Base-by-base conservation (phyloP, 2,797 vertebrate genomes). In the Micropoecilia bifurca region DNA sequence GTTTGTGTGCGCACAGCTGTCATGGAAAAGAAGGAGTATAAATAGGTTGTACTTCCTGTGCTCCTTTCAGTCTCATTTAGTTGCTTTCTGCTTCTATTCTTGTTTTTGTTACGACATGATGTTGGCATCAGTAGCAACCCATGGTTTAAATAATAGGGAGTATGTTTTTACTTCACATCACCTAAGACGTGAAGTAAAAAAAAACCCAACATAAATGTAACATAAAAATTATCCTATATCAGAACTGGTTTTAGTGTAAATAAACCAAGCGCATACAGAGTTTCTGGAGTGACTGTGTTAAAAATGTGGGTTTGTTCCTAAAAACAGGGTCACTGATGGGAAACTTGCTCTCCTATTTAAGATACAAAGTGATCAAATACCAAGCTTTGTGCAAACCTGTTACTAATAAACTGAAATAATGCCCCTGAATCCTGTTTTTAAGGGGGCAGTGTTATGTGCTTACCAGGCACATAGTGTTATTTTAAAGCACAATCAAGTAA, bases 21-120 rank as follows among this genome's bases (percentile, higher is more conserved):
- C 25, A 28, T 46, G 68, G 43, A 46, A 46, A 28, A 71, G 25
- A 6, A 71, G 41, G n/a, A 28, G 68, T 71, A 71, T 46, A 46
- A 71, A 46, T 71, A 71, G 43, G 3, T 28, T 16, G 13, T 4
- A 71, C 68, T 71, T 71, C 43, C 68, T 46, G 41, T 28, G 43
- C 41, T 14, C 43, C 25, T 46, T 46, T 46, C 43, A 71, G 41
- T 22, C 61, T 39, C 39, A 12, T n/a, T 69, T 18, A n/a, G 63
- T 69, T 69, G 39, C 33, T 13, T 43, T 69, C 39, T 69, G 66
- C 66, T 69, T 46, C 43, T 71, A 71, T 71, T 71, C 68, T 45
- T 46, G 43, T n/a, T 71, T 46, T 46, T 71, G 68, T 45, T 71
- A n/a, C 10, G 41, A 36, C 36, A 68, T 25, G 22, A 39, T 39